These are phyloP conservation scores for Ptilonorhynchus violaceus DNA, from an alignment of 2,113 vertebrate genomes.

Conservation along the genomic window DNA sequence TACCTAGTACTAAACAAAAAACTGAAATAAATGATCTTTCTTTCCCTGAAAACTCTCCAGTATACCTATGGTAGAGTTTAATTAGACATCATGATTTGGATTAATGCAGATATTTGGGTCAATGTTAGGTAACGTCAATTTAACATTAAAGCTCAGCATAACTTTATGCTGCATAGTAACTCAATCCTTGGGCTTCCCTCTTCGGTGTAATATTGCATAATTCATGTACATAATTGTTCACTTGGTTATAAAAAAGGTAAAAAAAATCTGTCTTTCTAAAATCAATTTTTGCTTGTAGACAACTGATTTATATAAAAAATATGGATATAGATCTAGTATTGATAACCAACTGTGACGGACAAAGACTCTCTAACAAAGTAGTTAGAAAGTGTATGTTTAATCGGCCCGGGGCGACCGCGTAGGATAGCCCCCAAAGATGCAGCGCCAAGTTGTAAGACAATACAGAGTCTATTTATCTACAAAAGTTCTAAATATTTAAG, in stretches of 20 bases:
- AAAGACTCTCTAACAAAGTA: too few species aligned
- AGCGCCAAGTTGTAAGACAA: too few species aligned
- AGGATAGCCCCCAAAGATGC: too few species aligned
- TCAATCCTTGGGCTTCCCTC: background rate
- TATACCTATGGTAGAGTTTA: background rate
- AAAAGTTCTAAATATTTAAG: too few species aligned
- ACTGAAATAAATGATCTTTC: background rate
- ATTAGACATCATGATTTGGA: background rate
- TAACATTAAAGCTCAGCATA: background rate
- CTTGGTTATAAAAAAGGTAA: background rate
- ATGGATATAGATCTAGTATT: too few species aligned
- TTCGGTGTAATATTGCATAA: background rate
- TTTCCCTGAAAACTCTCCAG: background rate
- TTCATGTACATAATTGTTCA: background rate
- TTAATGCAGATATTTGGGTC: background rate
- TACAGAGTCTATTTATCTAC: too few species aligned
- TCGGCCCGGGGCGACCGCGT: too few species aligned
- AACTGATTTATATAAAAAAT: too few species aligned
- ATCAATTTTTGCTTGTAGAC: background rate
- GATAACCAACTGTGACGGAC: too few species aligned
- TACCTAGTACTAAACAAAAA: background rate
- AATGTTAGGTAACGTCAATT: background rate
- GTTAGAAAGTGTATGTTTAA: too few species aligned
- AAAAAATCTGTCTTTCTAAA: background rate
- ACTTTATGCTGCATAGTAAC: background rate